Percentiles rank a stretch among this genome's conserved stretches.
Conservation (phyloP, 2,888 invertebrate genomes). For the Psococerastis gibbosa region DNA sequence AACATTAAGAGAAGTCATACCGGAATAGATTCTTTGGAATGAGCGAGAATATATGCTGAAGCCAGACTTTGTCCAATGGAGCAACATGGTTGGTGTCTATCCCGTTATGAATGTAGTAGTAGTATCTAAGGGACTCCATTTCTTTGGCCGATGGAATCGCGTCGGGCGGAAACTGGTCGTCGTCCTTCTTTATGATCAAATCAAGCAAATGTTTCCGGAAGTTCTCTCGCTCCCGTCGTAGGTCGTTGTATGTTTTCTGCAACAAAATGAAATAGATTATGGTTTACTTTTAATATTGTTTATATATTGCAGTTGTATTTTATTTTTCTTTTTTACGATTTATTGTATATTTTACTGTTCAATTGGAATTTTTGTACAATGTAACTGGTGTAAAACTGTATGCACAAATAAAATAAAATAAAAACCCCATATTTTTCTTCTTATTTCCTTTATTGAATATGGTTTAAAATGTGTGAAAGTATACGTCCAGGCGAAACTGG, state of each 20-base stretch:
- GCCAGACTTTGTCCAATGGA: slow-evolving; percentile 53
- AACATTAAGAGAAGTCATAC: no score
- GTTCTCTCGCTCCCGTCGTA: slow-evolving; percentile 57
- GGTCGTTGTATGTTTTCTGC: slow-evolving; percentile 40
- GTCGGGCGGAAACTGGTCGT: slow-evolving; percentile 16
- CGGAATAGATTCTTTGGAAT: slow-evolving; percentile 32
- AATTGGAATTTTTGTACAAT: no score
- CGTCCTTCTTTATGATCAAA: slow-evolving; percentile 37
- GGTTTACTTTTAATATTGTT: no score
- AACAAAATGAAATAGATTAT: slow-evolving; percentile 11
- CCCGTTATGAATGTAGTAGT: slow-evolving; percentile 78
- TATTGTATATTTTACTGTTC: no score
- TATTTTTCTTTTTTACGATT: no score
- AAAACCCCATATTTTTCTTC: no score
- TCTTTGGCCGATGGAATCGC: slow-evolving; percentile 41
- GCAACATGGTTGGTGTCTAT: slow-evolving; percentile 80
- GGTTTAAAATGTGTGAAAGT: no score
- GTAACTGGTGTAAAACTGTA: neutral
- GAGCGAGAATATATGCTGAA: slow-evolving; percentile 44
- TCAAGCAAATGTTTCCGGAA: slow-evolving; percentile 63
- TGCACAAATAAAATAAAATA: neutral
- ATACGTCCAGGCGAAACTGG: no score
- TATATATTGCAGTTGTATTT: no score
- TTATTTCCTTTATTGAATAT: no score
- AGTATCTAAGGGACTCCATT: slow-evolving; percentile 56